These are phyloP conservation scores for Halictus rubicundus DNA, from an alignment of 1,140 invertebrate genomes.

Conservation along the genomic window DNA sequence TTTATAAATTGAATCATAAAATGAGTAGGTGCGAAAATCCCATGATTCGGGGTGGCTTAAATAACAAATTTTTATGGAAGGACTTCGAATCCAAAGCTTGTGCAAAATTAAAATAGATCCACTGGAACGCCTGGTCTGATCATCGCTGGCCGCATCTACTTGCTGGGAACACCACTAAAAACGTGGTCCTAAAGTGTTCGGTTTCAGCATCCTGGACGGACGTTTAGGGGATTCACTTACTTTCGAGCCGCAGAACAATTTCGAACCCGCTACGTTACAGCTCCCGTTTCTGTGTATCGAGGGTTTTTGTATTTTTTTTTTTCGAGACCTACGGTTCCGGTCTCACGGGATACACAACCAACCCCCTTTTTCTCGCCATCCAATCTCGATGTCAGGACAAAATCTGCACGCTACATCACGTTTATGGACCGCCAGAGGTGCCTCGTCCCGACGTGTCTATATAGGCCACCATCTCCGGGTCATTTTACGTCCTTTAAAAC, in stretches of 20 bases:
- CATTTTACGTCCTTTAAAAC: constrained; percentile 71
- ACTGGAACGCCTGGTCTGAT: no score
- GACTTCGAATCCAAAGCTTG: no score
- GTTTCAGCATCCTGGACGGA: no score
- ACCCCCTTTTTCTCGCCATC: constrained; percentile 36
- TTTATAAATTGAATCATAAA: no score
- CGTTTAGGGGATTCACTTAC: no score
- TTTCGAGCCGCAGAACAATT: background rate
- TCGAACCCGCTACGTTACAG: background rate
- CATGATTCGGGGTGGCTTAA: no score
- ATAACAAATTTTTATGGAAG: no score
- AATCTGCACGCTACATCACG: constrained; percentile 67
- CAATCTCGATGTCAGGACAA: constrained; percentile 66
- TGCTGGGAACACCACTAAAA: no score
- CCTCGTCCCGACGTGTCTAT: constrained; percentile 61
- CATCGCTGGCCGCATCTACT: no score
- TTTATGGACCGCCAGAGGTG: constrained; percentile 70
- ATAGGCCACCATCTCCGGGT: constrained; percentile 69
- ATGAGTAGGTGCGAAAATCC: no score
- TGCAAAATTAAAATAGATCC: no score
- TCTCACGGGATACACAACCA: constrained; percentile 3
- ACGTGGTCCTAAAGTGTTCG: no score
- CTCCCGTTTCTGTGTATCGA: background rate
- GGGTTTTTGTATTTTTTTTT: background rate
- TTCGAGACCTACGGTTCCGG: constrained; percentile 10